Evolutionary conservation across 2,113 vertebrate species (phyloP).

Genomic region (Chaetura pelagica): DNA sequence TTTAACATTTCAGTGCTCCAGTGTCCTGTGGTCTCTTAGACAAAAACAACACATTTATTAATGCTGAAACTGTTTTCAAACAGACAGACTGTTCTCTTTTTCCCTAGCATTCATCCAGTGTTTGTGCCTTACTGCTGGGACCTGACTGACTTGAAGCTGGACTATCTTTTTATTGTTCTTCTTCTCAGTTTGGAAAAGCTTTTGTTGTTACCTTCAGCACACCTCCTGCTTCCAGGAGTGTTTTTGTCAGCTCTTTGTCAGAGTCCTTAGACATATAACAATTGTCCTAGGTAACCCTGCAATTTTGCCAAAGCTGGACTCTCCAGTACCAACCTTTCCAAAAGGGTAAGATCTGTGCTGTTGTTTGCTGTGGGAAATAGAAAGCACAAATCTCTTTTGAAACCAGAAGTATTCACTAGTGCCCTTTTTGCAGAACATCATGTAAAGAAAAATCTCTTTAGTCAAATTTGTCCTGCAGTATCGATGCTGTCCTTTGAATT

Average conservation of each 20-base stretch:
- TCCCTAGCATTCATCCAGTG: neutral
- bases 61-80: neutral
- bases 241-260: neutral
- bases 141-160: neutral
- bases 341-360: neutral
- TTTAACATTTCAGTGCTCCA: neutral
- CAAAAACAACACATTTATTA: neutral
- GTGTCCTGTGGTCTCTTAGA: rapidly evolving
- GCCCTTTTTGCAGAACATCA: neutral
- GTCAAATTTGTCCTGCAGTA: neutral
- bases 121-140: neutral
- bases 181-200: neutral
- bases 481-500: neutral
- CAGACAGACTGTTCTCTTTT: neutral
- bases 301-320: neutral
- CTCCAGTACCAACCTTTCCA: neutral
- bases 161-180: neutral
- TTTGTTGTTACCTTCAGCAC: neutral
- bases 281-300: neutral
- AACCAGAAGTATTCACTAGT: neutral
- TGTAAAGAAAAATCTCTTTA: neutral
- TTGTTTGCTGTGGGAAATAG: neutral
- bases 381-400: neutral
- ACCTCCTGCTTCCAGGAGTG: neutral
- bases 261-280: neutral